Evolutionary conservation across 2,888 invertebrate species (phyloP).

Genomic region (Pollenia angustigena): DNA sequence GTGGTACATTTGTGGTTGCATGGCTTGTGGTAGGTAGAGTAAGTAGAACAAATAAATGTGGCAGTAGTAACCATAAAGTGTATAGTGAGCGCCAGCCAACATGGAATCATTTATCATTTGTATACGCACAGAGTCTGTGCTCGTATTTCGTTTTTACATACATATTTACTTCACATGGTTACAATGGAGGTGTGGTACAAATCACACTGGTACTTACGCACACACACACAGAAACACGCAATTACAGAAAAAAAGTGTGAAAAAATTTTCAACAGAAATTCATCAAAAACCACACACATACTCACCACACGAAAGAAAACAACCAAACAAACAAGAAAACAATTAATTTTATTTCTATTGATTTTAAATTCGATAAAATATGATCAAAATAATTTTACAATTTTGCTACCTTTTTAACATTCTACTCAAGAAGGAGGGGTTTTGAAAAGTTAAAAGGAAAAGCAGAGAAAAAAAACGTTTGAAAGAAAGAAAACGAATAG

Average conservation of each 20-base stretch:
- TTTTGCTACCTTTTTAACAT: background rate
- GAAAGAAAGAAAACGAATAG: background rate
- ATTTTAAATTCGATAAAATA: conserved; percentile 59
- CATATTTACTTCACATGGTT: conserved; percentile 6
- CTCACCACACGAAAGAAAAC: background rate
- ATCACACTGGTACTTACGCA: conserved; percentile 45
- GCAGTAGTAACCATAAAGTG: conserved; percentile 28
- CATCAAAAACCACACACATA: conserved; percentile 40
- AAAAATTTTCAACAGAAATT: conserved; percentile 72
- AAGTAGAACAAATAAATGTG: conserved; percentile 1
- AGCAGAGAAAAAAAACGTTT: background rate
- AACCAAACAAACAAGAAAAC: conserved; percentile 35
- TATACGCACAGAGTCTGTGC: conserved; percentile 34
- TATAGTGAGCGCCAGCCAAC: conserved; percentile 65
- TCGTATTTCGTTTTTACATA: conserved; percentile 26
- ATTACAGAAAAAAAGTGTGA: conserved; percentile 62
- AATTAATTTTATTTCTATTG: conserved; percentile 70
- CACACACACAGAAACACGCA: background rate
- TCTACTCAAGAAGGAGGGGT: background rate
- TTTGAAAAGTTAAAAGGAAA: background rate
- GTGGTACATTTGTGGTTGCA: background rate
- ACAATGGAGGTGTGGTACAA: conserved; percentile 68
- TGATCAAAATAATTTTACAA: background rate
- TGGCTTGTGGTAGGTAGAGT: conserved; percentile 46
- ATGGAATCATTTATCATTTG: conserved; percentile 70